phyloP scores from a whole-genome alignment of 2,888 invertebrate species.

The Lasioglossum calceatum region DNA sequence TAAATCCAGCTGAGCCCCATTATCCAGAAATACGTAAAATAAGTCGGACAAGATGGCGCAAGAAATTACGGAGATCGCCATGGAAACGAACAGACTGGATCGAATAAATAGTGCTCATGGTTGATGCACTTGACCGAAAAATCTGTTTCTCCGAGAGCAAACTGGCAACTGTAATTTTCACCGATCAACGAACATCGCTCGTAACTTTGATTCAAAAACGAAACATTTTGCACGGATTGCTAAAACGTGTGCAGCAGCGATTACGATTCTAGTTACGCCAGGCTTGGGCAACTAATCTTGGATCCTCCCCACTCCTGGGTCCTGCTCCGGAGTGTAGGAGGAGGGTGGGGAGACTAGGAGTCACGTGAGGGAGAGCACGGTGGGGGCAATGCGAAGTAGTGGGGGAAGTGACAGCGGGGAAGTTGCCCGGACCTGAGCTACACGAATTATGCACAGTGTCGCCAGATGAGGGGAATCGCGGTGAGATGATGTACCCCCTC shows the following conservation, averaged over 20 bases:
- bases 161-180: constrained; percentile 34
- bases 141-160: constrained; percentile 48
- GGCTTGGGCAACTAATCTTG: no score
- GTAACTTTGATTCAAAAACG: neutral
- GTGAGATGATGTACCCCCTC: no score
- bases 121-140: constrained; percentile 48
- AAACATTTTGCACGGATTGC: neutral
- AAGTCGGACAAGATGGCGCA: constrained; percentile 36
- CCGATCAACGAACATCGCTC: constrained; percentile 12
- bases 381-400: no score
- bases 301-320: no score
- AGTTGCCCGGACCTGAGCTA: no score
- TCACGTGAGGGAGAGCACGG: no score
- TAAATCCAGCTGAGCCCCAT: constrained; percentile 41
- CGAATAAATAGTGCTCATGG: constrained; percentile 30
- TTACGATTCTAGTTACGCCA: no score
- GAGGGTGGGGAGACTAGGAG: no score
- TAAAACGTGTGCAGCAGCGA: neutral
- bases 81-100: constrained; percentile 9
- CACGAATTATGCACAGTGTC: neutral
- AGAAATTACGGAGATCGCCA: constrained; percentile 24
- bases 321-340: no score
- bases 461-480: no score
- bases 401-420: no score
- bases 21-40: constrained; percentile 43